Conservation (phyloP, 2,888 invertebrate genomes). For the Prosopocoilus inquinatus region DNA sequence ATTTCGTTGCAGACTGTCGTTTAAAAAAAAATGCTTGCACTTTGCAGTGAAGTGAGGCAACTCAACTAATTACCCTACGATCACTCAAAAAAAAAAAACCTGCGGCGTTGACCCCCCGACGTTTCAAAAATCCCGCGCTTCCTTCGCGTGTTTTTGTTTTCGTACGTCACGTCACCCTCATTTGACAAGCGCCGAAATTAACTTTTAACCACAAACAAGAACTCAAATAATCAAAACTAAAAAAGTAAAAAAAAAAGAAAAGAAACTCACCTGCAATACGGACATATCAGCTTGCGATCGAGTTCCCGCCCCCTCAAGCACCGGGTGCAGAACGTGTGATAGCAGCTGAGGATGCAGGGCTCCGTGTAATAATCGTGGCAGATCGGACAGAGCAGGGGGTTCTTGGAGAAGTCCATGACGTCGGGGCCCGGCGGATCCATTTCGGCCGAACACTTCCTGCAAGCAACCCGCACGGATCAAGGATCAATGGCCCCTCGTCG, state of each 20-base stretch:
- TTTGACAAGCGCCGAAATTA: too few species aligned
- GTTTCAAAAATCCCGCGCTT: neutral
- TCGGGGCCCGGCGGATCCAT: slow-evolving; percentile 48
- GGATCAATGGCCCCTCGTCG: neutral
- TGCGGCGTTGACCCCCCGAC: neutral
- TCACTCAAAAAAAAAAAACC: neutral
- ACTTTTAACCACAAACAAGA: neutral
- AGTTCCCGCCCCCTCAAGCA: slow-evolving; percentile 63
- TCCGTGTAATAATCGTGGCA: slow-evolving; percentile 69
- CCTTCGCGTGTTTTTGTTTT: neutral
- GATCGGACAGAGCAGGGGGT: slow-evolving; percentile 64
- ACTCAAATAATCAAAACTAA: neutral
- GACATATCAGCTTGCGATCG: slow-evolving; percentile 63
- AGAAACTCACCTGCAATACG: slow-evolving; percentile 62
- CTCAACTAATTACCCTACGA: too few species aligned
- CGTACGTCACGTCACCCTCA: neutral
- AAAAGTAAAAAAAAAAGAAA: too few species aligned
- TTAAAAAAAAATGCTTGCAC: too few species aligned
- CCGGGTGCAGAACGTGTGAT: slow-evolving; percentile 68
- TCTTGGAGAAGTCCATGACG: slow-evolving; percentile 50
- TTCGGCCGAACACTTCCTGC: slow-evolving; percentile 33
- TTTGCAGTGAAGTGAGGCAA: too few species aligned
- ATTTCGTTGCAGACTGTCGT: neutral
- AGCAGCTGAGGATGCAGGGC: slow-evolving; percentile 67
- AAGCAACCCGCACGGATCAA: slow-evolving; percentile 3